Conservation (phyloP, 2,797 vertebrate species). For the Hyperoplus immaculatus region DNA sequence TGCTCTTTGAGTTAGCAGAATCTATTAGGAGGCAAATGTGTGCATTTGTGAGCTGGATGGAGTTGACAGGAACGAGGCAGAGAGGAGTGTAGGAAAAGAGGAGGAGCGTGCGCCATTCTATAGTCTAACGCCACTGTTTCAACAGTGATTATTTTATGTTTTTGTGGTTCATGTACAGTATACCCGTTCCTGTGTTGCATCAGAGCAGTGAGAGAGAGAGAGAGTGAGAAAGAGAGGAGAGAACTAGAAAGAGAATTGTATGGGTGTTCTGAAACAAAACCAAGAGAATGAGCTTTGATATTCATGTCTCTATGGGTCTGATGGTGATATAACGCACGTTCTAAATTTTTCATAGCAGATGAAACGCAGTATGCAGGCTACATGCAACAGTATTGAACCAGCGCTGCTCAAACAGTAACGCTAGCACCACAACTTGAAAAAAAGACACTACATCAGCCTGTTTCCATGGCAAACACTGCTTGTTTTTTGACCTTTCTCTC, state of each 20-base stretch:
- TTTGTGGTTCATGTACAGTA: conserved; percentile 41
- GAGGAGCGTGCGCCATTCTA: conserved; percentile 14
- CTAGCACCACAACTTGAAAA: conserved; percentile 16
- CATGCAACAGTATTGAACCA: conserved; percentile 60
- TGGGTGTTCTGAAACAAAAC: conserved; percentile 68
- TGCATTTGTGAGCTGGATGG: conserved; percentile 51
- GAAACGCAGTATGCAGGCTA: conserved; percentile 78
- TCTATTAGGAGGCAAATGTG: conserved; percentile 57
- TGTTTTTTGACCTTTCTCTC: conserved; percentile 35
- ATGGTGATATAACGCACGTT: conserved; percentile 75
- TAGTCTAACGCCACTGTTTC: conserved; percentile 54
- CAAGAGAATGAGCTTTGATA: conserved; percentile 73
- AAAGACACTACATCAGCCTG: conserved; percentile 41
- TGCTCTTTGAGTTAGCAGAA: conserved; percentile 65
- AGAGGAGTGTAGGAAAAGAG: conserved; percentile 8
- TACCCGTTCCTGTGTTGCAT: conserved; percentile 46
- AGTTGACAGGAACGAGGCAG: conserved; percentile 27
- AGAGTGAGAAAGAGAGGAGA: too few relatives aligned
- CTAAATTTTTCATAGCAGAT: conserved; percentile 80
- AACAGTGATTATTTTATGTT: conserved; percentile 46
- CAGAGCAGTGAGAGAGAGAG: conserved; percentile 37
- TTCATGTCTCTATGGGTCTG: conserved; percentile 69
- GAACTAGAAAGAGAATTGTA: conserved; percentile 60
- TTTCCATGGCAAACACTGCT: conserved; percentile 54
- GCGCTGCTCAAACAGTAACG: conserved; percentile 50